Base-by-base conservation (phyloP, 2,113 vertebrate species). In the Gorsachius goisagi region DNA sequence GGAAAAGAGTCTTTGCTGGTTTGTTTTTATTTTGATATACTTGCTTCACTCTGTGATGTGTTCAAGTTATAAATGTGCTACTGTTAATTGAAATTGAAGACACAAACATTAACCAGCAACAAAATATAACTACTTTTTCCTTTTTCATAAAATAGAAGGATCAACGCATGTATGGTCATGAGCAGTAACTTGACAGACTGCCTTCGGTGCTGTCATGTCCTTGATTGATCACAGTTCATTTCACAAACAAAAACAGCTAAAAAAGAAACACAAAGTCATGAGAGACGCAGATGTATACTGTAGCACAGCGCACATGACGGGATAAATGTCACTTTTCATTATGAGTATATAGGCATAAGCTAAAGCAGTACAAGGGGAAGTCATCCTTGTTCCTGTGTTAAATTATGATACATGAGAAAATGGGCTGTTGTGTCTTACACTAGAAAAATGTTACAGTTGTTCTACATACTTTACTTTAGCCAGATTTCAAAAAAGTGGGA, bases 251-350 rank as follows among this genome's bases (percentile, higher is more conserved):
- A 52, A 76, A 3, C 30, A 71, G 26, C 30, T 49, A 11, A 59
- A 82, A 84, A 74, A 27, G 15, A 72, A 32, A 23, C 21, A 45
- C 12, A 20, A 16, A 76, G 28, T 66, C 13, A 11, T 10, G 33
- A 77, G 39, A 55, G 15, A 28, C 0, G 1, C 6, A 49, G 50
- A 5, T 30, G 3, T n/a, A 18, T 86, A 13, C 23, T 35, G 18
- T n/a, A 71, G n/a, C 64, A 56, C 18, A 41, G 37, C 0, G 0
- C 30, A 41, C 4, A 1, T 33, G 44, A 23, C 16, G 1, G 8
- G 30, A 52, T 47, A 52, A 62, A 67, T 49, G 20, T 75, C 1
- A 11, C 9, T 30, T 45, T 75, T 60, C 35, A 6, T 73, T 52
- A 16, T 9, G 11, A 22, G 2, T 63, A 2, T 27, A 27, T 19